These are phyloP conservation scores for Opisthocomus hoazin DNA, from an alignment of 2,113 vertebrate genomes.

Conservation along the genomic window DNA sequence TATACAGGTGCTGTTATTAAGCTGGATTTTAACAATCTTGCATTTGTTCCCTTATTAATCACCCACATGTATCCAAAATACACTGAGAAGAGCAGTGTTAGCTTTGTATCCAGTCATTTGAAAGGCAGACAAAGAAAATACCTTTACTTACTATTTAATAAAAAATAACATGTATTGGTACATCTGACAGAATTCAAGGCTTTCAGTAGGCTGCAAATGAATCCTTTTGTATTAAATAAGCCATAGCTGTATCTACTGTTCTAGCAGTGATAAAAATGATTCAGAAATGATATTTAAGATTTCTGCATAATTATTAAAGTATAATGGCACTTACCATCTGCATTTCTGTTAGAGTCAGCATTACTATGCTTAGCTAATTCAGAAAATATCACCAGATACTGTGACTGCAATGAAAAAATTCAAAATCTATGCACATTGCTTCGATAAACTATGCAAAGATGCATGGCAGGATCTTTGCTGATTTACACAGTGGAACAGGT, in stretches of 20 bases:
- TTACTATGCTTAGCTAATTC: neutral
- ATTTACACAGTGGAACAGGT: no score
- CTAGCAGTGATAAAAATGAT: neutral
- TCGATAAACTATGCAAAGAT: neutral
- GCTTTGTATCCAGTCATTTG: neutral
- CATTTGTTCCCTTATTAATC: neutral
- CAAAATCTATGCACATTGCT: neutral
- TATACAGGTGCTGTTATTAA: neutral
- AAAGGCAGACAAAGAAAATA: neutral
- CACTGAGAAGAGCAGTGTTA: neutral
- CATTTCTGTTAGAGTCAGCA: neutral
- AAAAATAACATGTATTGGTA: neutral
- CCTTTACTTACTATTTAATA: neutral
- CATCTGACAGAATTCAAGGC: neutral
- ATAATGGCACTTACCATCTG: neutral
- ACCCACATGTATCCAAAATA: neutral
- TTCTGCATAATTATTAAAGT: constrained; percentile 8
- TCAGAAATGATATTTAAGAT: constrained; percentile 21
- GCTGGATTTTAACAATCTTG: neutral
- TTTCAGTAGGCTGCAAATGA: neutral
- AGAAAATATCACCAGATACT: neutral
- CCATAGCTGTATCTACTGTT: neutral
- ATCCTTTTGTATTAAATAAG: neutral
- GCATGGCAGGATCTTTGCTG: neutral
- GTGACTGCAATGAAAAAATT: neutral